A percentile compares a stretch with the other conserved stretches of the same genome.
These are phyloP conservation scores for Mionectes macconnelli DNA, from an alignment of 2,113 vertebrate genomes.

Conservation along the genomic window DNA sequence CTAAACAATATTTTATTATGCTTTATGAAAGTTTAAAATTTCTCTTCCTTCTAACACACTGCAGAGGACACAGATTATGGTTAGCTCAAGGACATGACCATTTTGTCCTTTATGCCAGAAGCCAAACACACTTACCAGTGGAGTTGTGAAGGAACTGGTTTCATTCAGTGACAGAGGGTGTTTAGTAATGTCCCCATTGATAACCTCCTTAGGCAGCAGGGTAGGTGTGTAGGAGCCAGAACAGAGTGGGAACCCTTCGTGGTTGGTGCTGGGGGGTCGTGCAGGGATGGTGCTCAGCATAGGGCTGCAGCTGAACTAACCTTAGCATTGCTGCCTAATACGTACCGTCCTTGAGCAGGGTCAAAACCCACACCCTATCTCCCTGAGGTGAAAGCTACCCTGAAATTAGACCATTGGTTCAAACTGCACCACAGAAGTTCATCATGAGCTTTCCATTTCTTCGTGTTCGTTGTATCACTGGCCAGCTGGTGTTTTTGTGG, in stretches of 20 bases:
- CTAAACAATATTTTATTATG: constrained; percentile 64
- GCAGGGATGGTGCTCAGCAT: neutral
- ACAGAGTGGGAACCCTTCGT: neutral
- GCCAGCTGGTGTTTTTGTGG: constrained; percentile 22
- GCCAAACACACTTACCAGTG: neutral
- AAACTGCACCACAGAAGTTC: neutral
- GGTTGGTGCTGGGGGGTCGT: neutral
- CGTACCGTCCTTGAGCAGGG: neutral
- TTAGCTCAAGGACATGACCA: constrained; percentile 8
- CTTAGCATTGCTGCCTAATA: neutral
- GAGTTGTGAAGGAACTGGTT: neutral
- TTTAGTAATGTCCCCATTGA: fast-evolving
- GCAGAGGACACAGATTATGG: neutral
- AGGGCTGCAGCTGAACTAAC: neutral
- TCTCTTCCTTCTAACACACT: neutral
- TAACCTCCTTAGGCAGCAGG: neutral
- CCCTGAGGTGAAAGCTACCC: neutral
- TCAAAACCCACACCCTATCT: neutral
- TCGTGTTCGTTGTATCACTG: neutral
- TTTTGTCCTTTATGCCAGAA: neutral
- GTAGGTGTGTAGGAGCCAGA: neutral
- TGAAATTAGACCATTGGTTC: neutral
- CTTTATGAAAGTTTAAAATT: constrained; percentile 70
- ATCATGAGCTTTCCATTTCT: neutral
- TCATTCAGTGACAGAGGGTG: neutral